A percentile compares a stretch with the other conserved stretches of the same genome.
Evolutionary conservation across 2,797 vertebrate genomes (phyloP).

Genomic region (Channa striata): DNA sequence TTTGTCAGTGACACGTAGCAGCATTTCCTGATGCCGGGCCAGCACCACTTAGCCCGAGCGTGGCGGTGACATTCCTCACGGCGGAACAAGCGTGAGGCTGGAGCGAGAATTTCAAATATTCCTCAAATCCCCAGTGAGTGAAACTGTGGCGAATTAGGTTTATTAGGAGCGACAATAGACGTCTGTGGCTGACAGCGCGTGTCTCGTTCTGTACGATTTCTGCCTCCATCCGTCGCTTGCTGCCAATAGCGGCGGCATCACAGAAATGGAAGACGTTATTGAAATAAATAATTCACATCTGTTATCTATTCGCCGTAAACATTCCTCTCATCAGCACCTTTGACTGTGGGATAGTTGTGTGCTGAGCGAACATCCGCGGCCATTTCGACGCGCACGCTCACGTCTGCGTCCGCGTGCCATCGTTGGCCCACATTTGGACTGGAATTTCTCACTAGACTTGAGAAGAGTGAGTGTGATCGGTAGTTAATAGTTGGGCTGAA

Average conservation of each 20-base stretch:
- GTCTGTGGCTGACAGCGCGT: constrained; percentile 57
- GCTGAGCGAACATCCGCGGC: no score
- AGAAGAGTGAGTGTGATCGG: background rate
- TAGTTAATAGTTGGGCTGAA: background rate
- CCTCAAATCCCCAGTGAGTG: constrained; percentile 65
- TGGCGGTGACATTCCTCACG: constrained; percentile 69
- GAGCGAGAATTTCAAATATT: constrained; percentile 57
- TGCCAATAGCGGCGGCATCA: constrained; percentile 59
- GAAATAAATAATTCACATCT: constrained; percentile 69
- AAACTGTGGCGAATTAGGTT: constrained; percentile 73
- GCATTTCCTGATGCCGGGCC: constrained; percentile 59
- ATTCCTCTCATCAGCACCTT: constrained; percentile 48
- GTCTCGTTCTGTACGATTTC: constrained; percentile 10
- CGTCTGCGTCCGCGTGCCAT: background rate
- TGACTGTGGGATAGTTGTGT: constrained; percentile 24
- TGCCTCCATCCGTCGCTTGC: constrained; percentile 14
- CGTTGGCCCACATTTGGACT: constrained; percentile 13
- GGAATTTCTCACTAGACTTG: background rate
- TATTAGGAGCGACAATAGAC: constrained; percentile 66
- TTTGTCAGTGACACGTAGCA: constrained; percentile 45
- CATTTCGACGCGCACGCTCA: no score
- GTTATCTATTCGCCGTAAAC: constrained; percentile 62
- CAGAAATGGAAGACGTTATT: constrained; percentile 51
- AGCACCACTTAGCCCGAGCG: constrained; percentile 51
- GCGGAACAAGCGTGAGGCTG: constrained; percentile 53